Evolutionary conservation across 2,797 vertebrate species (phyloP).

Genomic region (Neostethus bicornis): DNA sequence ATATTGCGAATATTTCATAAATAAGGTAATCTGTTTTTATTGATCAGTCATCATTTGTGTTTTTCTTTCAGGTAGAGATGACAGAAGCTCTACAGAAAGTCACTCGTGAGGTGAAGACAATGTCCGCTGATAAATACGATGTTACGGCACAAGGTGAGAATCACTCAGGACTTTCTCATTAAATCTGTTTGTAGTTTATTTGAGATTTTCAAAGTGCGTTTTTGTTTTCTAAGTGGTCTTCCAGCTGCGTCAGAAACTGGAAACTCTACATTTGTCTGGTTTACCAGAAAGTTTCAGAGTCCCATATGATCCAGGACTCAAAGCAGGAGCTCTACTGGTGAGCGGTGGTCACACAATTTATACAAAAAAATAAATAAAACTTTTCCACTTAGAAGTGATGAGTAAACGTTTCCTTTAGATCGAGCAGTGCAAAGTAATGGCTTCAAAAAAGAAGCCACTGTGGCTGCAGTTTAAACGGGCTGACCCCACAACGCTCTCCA

Average conservation of each 20-base stretch:
- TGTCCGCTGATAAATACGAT: conserved; percentile 94
- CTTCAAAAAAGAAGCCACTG: conserved; percentile 97
- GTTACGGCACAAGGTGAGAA: conserved; percentile 91
- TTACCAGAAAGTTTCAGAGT: conserved; percentile 93
- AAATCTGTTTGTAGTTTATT: no score
- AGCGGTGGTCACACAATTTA: conserved; percentile 22
- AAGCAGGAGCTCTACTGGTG: conserved; percentile 92
- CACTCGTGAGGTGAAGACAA: conserved; percentile 91
- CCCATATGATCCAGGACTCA: conserved; percentile 94
- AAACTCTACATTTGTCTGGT: conserved; percentile 87
- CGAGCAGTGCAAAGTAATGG: conserved; percentile 99
- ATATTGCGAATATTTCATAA: no score
- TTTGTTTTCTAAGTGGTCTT: conserved; percentile 82
- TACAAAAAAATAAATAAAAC: rapidly evolving
- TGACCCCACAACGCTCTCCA: conserved; percentile 89
- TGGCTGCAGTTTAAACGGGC: conserved; percentile 97
- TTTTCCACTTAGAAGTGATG: background rate
- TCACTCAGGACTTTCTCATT: no score
- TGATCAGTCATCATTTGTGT: no score
- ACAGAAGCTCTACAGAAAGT: conserved; percentile 94
- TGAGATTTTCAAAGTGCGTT: background rate
- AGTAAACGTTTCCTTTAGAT: conserved; percentile 76
- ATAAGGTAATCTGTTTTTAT: no score
- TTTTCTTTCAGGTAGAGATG: conserved; percentile 82
- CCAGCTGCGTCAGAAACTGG: conserved; percentile 94